phyloP scores from a whole-genome alignment of 1,140 invertebrate genomes.

The Sogatella furcifera region DNA sequence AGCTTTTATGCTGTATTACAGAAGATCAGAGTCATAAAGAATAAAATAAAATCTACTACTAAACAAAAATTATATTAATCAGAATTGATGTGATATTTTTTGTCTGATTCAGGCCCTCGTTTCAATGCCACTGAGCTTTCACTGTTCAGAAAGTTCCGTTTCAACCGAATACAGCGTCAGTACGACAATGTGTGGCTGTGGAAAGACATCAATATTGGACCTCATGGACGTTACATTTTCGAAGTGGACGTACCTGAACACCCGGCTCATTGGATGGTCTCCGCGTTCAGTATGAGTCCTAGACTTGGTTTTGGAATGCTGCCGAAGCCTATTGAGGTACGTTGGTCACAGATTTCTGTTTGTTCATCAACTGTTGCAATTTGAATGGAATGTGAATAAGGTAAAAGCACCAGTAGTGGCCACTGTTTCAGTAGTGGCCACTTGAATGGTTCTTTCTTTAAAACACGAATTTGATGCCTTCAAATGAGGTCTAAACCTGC shows the following conservation, averaged over 20 bases:
- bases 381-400: no score
- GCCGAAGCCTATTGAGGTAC: conserved; percentile 57
- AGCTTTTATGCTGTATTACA: no score
- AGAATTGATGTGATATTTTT: no score
- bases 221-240: conserved; percentile 77
- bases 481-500: no score
- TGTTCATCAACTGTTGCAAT: no score
- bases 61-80: conserved; percentile 1
- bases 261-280: conserved; percentile 86
- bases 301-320: conserved; percentile 78
- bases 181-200: conserved; percentile 93
- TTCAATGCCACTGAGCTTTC: conserved; percentile 50
- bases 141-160: conserved; percentile 67
- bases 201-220: conserved; percentile 88
- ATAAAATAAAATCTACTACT: no score
- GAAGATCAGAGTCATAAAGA: no score
- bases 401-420: no score
- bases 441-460: no score
- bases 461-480: no score
- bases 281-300: conserved; percentile 81
- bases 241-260: conserved; percentile 72
- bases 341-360: conserved; percentile 13
- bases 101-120: conserved; percentile 29
- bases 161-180: conserved; percentile 74
- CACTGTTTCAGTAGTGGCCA: no score